Evolutionary conservation across 2,113 vertebrate genomes (phyloP).

Genomic region (Ptilonorhynchus violaceus): DNA sequence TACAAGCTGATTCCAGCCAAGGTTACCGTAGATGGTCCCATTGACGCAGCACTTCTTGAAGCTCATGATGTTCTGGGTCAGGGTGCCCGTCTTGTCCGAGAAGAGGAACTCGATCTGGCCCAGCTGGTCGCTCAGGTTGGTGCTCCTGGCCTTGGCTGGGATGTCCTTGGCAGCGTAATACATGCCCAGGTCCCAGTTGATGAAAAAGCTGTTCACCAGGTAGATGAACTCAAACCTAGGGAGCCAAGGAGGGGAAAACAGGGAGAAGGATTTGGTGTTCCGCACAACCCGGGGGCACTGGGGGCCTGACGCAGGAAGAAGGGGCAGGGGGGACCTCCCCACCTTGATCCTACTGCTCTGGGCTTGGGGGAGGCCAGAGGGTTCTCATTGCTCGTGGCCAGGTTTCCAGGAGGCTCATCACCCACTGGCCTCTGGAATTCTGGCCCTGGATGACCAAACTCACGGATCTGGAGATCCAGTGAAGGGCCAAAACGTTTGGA

Average conservation of each 20-base stretch:
- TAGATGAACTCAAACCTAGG: constrained; percentile 86
- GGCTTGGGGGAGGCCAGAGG: neutral
- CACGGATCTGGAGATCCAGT: neutral
- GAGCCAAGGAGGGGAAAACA: neutral
- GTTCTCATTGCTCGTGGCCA: neutral
- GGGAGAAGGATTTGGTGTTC: neutral
- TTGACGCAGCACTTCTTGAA: constrained; percentile 91
- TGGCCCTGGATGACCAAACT: neutral
- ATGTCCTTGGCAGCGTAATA: constrained; percentile 70
- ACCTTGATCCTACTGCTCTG: neutral
- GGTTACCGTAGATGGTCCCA: constrained; percentile 81
- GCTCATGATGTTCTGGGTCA: constrained; percentile 89
- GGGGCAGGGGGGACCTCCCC: neutral
- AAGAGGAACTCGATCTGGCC: constrained; percentile 92
- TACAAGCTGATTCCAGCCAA: neutral
- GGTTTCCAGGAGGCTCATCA: neutral
- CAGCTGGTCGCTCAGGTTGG: constrained; percentile 86
- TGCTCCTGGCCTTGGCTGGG: constrained; percentile 83
- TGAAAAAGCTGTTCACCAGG: constrained; percentile 86
- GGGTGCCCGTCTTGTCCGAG: constrained; percentile 94
- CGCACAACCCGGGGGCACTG: neutral
- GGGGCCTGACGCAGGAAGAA: neutral
- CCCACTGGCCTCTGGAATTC: neutral
- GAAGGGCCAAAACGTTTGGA: neutral
- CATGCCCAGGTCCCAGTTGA: constrained; percentile 89